Evolutionary conservation across 1,140 invertebrate genomes (phyloP).

Genomic region (Aricia agestis): DNA sequence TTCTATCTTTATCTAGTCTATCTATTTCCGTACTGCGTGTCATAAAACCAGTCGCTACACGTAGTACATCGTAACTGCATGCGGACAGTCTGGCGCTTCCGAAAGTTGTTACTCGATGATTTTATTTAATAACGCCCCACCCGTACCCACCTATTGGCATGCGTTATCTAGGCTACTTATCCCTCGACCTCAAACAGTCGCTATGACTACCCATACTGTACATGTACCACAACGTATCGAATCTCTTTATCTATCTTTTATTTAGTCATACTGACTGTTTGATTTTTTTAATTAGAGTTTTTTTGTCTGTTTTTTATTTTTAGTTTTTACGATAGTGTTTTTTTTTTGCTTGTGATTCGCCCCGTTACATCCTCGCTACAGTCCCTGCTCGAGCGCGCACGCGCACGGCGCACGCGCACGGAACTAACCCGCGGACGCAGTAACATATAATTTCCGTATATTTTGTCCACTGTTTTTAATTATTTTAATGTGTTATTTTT

Average conservation of each 20-base stretch:
- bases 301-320: slow-evolving; percentile 59
- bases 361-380: slow-evolving; percentile 66
- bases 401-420: slow-evolving; percentile 50
- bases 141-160: slow-evolving; percentile 57
- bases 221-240: slow-evolving; percentile 66
- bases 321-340: slow-evolving; percentile 64
- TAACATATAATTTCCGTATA: slow-evolving; percentile 49
- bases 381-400: slow-evolving; percentile 52
- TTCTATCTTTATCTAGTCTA: slow-evolving; percentile 24
- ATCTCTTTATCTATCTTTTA: slow-evolving; percentile 69
- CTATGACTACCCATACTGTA: slow-evolving; percentile 63
- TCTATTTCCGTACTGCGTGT: slow-evolving; percentile 38
- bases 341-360: slow-evolving; percentile 69
- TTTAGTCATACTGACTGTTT: slow-evolving; percentile 76
- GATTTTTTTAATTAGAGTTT: slow-evolving; percentile 62
- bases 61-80: slow-evolving; percentile 52
- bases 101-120: slow-evolving; percentile 36
- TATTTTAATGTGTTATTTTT: slow-evolving; percentile 52
- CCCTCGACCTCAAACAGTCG: slow-evolving; percentile 69
- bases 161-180: slow-evolving; percentile 70
- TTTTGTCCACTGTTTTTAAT: slow-evolving; percentile 39
- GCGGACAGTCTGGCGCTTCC: slow-evolving; percentile 66
- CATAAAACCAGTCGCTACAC: slow-evolving; percentile 50
- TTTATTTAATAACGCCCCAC: slow-evolving; percentile 48
- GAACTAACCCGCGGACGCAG: slow-evolving; percentile 59